Percentiles rank a stretch among this genome's conserved stretches.
phyloP scores from a whole-genome alignment of 2,797 vertebrate genomes.

The Capromys pilorides region DNA sequence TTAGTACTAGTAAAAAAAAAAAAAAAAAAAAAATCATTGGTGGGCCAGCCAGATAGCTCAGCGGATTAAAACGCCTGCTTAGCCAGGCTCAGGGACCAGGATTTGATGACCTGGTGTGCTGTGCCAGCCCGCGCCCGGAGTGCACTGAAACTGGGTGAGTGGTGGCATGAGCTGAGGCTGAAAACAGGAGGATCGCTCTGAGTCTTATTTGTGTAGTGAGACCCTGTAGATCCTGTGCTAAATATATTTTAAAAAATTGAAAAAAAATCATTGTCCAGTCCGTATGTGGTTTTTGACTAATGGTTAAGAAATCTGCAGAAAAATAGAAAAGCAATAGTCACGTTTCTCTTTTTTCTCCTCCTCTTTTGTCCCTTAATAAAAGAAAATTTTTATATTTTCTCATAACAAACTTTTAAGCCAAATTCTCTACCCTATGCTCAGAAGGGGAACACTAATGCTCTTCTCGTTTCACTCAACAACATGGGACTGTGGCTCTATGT shows the following conservation, averaged over 20 bases:
- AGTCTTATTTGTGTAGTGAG: too few species aligned
- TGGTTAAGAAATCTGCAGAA: neutral
- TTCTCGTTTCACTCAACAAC: neutral
- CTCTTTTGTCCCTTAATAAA: neutral
- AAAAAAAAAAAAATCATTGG: too few species aligned
- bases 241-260: too few species aligned
- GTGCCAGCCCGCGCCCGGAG: too few species aligned
- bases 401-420: neutral
- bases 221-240: too few species aligned
- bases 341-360: neutral
- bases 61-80: too few species aligned
- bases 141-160: too few species aligned
- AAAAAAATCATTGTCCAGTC: neutral
- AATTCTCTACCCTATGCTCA: neutral
- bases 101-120: too few species aligned
- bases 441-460: neutral
- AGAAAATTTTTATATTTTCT: neutral
- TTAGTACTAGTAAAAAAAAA: slow-evolving; percentile 53
- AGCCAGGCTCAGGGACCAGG: too few species aligned
- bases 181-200: too few species aligned
- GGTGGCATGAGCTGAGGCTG: too few species aligned
- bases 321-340: neutral
- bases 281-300: slow-evolving; percentile 30
- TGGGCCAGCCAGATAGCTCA: too few species aligned
- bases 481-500: neutral